These are phyloP conservation scores for Polietes domitor DNA, from an alignment of 2,888 invertebrate species.

Conservation along the genomic window DNA sequence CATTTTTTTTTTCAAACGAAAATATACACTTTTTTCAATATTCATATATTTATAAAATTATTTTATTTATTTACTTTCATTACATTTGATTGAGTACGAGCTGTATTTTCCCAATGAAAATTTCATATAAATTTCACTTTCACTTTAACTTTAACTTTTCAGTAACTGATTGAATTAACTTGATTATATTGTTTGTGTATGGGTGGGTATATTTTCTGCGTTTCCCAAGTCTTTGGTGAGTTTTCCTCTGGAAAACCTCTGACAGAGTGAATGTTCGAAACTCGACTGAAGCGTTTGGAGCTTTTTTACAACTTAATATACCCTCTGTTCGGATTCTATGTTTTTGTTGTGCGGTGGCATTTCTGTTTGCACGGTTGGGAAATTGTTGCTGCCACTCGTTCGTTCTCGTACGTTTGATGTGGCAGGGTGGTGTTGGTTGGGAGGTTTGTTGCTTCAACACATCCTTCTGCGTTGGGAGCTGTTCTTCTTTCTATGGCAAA, in stretches of 20 bases:
- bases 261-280: slow-evolving; percentile 79
- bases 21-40: slow-evolving; percentile 42
- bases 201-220: slow-evolving; percentile 1
- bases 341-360: slow-evolving; percentile 34
- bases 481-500: slow-evolving; percentile 1
- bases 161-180: slow-evolving; percentile 79
- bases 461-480: slow-evolving; percentile 32
- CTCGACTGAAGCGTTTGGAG: slow-evolving; percentile 80
- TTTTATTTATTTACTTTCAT: slow-evolving; percentile 51
- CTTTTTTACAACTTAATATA: slow-evolving; percentile 75
- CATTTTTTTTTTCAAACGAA: not conserved
- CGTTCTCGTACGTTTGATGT: not conserved
- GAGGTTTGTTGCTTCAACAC: slow-evolving; percentile 30
- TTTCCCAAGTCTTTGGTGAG: not conserved
- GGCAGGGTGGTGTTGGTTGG: not conserved
- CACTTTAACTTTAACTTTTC: too few species aligned
- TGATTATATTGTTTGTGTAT: slow-evolving; percentile 68
- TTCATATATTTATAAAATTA: not conserved
- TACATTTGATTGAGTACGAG: slow-evolving; percentile 81
- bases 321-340: slow-evolving; percentile 61
- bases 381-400: slow-evolving; percentile 15
- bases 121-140: slow-evolving; percentile 38
- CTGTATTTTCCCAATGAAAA: slow-evolving; percentile 55
- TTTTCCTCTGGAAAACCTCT: slow-evolving; percentile 43
- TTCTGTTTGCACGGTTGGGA: not conserved